phyloP scores from a whole-genome alignment of 2,113 vertebrate species.

The Chaenocephalus aceratus region DNA sequence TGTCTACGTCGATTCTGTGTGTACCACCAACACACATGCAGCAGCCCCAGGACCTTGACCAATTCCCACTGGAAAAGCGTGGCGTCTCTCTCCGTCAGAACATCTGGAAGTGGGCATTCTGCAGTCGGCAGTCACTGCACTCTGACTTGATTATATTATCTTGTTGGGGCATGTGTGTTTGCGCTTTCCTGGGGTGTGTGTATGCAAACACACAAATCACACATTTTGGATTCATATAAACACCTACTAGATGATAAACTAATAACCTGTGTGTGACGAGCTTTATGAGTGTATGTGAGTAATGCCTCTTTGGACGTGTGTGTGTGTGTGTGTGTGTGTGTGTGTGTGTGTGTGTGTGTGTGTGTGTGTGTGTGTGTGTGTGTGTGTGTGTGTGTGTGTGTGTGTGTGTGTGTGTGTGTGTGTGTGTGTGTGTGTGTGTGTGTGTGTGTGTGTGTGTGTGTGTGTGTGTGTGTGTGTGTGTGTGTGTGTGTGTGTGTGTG shows the following conservation, averaged over 20 bases:
- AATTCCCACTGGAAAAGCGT: constrained; percentile 85
- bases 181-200: constrained; percentile 4
- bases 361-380: constrained; percentile 39
- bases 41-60: constrained; percentile 84
- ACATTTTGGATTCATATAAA: constrained; percentile 34
- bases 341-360: background rate
- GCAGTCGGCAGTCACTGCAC: constrained; percentile 89
- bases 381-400: background rate
- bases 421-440: constrained; percentile 77
- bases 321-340: constrained; percentile 1
- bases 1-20: constrained; percentile 66
- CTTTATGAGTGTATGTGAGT: constrained; percentile 58
- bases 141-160: constrained; percentile 94
- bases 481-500: constrained; percentile 36
- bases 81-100: constrained; percentile 87
- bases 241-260: constrained; percentile 49
- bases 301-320: constrained; percentile 54
- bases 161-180: constrained; percentile 77
- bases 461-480: constrained; percentile 1
- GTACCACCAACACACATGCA: constrained; percentile 54
- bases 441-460: constrained; percentile 43
- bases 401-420: background rate
- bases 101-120: constrained; percentile 97
- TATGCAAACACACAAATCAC: constrained; percentile 31
- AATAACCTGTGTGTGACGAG: constrained; percentile 38